Evolutionary conservation across 2,113 vertebrate species (phyloP).

Genomic region (Nansenia antarctica): DNA sequence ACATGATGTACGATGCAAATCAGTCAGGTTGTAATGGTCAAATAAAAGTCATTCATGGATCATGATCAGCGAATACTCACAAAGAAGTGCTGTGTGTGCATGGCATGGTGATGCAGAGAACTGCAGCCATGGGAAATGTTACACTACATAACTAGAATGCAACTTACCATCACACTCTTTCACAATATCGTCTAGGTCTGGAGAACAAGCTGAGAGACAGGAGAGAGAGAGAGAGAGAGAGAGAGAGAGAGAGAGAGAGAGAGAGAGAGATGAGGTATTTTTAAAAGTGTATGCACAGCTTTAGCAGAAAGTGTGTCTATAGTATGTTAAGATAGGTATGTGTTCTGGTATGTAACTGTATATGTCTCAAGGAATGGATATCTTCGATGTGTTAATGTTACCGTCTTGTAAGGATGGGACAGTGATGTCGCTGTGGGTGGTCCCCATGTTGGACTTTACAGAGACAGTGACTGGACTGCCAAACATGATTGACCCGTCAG

Average conservation of each 20-base stretch:
- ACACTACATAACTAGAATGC: neutral
- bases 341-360: no score
- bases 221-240: neutral
- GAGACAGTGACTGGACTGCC: conserved; percentile 48
- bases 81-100: no score
- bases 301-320: no score
- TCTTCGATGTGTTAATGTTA: conserved; percentile 24
- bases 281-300: no score
- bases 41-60: neutral
- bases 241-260: neutral
- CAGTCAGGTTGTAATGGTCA: neutral
- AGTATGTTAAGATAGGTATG: no score
- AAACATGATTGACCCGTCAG: conserved; percentile 30
- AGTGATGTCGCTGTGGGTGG: conserved; percentile 44
- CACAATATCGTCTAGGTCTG: neutral
- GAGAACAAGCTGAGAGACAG: conserved; percentile 63
- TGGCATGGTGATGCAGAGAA: neutral
- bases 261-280: no score
- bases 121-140: no score
- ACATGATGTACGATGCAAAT: neutral
- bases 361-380: neutral
- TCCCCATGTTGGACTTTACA: neutral
- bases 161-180: conserved; percentile 62
- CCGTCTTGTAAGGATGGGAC: conserved; percentile 58
- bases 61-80: neutral